Evolutionary conservation across 1,140 invertebrate species (phyloP).

Genomic region (Caerostris darwini): DNA sequence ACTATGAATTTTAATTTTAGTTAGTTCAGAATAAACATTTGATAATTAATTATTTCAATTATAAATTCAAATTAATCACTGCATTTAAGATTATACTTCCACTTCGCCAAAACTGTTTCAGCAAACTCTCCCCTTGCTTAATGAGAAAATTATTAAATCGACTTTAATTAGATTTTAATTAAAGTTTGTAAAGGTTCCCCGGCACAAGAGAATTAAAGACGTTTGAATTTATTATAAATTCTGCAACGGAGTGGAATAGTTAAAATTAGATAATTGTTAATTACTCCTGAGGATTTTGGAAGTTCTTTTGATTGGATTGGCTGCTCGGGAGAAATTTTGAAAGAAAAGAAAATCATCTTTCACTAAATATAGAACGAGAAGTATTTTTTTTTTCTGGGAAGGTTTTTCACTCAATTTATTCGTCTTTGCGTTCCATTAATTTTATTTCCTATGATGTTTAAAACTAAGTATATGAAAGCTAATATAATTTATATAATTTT

Average conservation of each 20-base stretch:
- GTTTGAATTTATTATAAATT: background rate
- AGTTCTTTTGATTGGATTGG: too few species aligned
- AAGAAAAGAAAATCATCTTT: too few species aligned
- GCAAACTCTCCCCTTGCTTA: background rate
- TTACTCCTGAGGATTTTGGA: too few species aligned
- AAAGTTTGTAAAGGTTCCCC: background rate
- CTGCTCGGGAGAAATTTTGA: too few species aligned
- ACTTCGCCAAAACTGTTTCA: background rate
- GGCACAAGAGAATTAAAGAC: background rate
- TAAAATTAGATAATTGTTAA: background rate
- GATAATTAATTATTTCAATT: background rate
- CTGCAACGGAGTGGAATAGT: background rate
- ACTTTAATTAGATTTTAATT: slow-evolving; percentile 14
- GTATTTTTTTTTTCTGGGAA: too few species aligned
- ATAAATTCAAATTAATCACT: background rate
- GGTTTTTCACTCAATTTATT: too few species aligned
- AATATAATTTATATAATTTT: too few species aligned
- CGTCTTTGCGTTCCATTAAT: too few species aligned
- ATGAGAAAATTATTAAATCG: background rate
- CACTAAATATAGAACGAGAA: too few species aligned
- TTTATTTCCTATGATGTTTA: too few species aligned
- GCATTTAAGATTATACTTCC: background rate
- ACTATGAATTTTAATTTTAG: background rate
- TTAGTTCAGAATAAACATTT: background rate
- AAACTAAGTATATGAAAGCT: too few species aligned